Evolutionary conservation across 2,113 vertebrate genomes (phyloP), one percentile per base, ranked within the genome.

Genomic region (Neopipo cinnamomea): DNA sequence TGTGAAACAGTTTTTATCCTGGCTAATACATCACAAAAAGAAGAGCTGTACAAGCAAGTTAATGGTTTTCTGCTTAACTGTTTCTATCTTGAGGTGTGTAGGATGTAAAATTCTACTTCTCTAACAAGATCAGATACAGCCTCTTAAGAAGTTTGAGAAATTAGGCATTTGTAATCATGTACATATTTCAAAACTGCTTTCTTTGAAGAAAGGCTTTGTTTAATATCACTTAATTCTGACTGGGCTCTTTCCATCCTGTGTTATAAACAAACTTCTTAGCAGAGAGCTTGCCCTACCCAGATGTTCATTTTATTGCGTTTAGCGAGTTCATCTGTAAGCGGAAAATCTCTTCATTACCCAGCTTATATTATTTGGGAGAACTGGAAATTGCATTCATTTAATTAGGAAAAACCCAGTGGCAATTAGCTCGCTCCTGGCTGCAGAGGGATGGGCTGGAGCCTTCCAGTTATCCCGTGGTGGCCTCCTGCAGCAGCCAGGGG

Each of bases 361-460:
- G 19, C 28, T 88, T 37, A 47, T 82, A 5, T 90, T 75, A 44
- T 91, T 74, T 9, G 27, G 39, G 88, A 68, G 44, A 83, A 25
- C 65, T 81, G 88, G 56, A 61, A 87, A 12, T 89, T 84, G 68
- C 61, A 6, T 27, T 95, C 79, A 72, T 90, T 94, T 93, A 95
- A 92, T 96, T 92, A 92, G 82, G 88, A 68, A 41, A 59, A 63
- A 63, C 3, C 5, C 65, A 78, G 68, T 0, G 0, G 37, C 89
- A 93, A 91, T 96, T 75, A 84, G 56, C 74, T 73, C 4, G 0
- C 30, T 90, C 11, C 1, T 24, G 62, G 2, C 76, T 86, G 72
- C 47, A 12, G 68, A 77, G 66, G 56, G n/a, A 8, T 49, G 65
- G 65, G 27, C 61, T 65, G 63, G 31, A 74, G 76, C 76, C 55